phyloP scores from a whole-genome alignment of 2,113 vertebrate genomes.

The Agapornis roseicollis region DNA sequence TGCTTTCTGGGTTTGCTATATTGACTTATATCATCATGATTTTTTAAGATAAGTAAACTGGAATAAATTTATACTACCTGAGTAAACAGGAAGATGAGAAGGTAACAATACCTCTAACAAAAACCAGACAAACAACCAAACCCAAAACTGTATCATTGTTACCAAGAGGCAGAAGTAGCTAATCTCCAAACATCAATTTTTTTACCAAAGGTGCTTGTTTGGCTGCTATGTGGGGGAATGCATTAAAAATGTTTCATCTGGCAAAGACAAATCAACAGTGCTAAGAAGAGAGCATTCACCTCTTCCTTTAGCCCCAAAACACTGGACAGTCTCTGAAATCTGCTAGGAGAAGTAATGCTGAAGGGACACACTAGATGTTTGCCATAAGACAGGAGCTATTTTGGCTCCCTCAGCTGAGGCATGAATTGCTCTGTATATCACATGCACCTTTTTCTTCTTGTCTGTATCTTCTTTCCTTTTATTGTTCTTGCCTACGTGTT shows the following conservation, averaged over 20 bases:
- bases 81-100: neutral
- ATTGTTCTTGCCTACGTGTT: neutral
- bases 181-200: neutral
- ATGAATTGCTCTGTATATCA: neutral
- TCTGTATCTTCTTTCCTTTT: neutral
- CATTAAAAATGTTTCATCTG: neutral
- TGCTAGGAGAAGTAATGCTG: neutral
- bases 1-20: neutral
- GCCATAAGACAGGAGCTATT: neutral
- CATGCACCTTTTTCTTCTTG: neutral
- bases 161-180: neutral
- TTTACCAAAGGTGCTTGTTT: accelerated
- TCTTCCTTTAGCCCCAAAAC: neutral
- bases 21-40: neutral
- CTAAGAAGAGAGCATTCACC: neutral
- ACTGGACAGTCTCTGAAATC: neutral
- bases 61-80: neutral
- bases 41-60: neutral
- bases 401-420: neutral
- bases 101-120: neutral
- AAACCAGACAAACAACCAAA: neutral
- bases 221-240: neutral
- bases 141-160: neutral
- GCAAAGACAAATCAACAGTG: neutral
- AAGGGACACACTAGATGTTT: neutral